phyloP scores from a whole-genome alignment of 2,888 invertebrate genomes.

The Patella caerulea region DNA sequence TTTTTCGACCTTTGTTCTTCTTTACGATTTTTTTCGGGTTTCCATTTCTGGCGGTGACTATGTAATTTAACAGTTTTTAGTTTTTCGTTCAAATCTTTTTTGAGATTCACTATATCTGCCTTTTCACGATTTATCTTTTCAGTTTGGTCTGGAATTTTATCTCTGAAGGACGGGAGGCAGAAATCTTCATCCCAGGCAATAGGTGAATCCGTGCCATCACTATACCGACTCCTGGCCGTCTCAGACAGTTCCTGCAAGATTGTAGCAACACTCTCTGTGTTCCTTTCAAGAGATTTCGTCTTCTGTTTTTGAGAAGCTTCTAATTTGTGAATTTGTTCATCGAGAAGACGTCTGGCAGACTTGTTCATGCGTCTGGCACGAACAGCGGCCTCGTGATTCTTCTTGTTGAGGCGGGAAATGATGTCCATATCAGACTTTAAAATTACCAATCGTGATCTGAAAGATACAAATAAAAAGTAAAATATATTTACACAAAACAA shows the following conservation, averaged over 20 bases:
- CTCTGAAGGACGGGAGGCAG: not conserved
- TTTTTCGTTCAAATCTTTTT: no score
- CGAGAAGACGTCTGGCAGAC: constrained; percentile 37
- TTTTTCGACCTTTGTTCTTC: not conserved
- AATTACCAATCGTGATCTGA: no score
- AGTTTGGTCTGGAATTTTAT: not conserved
- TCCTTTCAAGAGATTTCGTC: constrained; percentile 37
- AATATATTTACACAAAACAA: no score
- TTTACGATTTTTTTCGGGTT: no score
- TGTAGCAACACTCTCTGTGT: constrained; percentile 39
- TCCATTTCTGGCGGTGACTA: no score
- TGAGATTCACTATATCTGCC: no score
- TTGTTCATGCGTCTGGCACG: constrained; percentile 46
- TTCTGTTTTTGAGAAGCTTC: constrained; percentile 35
- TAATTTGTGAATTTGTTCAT: constrained; percentile 33
- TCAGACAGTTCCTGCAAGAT: constrained; percentile 31
- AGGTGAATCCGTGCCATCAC: not conserved
- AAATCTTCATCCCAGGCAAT: constrained; percentile 15
- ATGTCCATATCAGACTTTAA: constrained; percentile 34
- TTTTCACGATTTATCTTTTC: no score
- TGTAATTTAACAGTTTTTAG: no score
- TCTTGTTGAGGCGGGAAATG: constrained; percentile 35
- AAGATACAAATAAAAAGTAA: no score
- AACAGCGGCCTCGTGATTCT: constrained; percentile 40
- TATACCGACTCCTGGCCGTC: not conserved